These are phyloP conservation scores for Engraulis encrasicolus DNA, from an alignment of 2,113 vertebrate genomes.

Conservation along the genomic window DNA sequence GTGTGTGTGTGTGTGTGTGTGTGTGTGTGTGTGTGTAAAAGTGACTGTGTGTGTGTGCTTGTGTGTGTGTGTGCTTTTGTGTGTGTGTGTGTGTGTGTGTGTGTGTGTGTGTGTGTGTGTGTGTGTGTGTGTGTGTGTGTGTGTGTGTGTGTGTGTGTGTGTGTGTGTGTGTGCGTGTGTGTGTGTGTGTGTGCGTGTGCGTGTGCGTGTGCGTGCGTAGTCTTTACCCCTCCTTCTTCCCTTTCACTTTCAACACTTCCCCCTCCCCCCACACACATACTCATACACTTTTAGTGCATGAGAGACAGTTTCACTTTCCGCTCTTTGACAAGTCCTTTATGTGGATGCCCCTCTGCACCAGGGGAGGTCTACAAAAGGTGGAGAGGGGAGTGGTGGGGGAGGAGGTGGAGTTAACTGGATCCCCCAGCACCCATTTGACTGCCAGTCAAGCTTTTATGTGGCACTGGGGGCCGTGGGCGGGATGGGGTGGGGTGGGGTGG, in stretches of 20 bases:
- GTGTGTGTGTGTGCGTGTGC: constrained; percentile 46
- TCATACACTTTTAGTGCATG: neutral
- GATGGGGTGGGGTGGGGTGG: neutral
- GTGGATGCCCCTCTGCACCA: neutral
- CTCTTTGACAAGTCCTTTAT: neutral
- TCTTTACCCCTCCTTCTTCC: constrained; percentile 4
- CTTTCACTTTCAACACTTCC: constrained; percentile 39
- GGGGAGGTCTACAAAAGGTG: neutral
- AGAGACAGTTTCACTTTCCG: neutral
- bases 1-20: neutral
- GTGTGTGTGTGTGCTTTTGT: too few species aligned
- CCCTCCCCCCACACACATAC: neutral
- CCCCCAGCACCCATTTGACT: neutral
- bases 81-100: too few species aligned
- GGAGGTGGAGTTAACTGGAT: too few species aligned
- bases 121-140: too few species aligned
- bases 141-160: too few species aligned
- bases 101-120: too few species aligned
- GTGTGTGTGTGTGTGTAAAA: too few species aligned
- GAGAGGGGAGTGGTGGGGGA: neutral
- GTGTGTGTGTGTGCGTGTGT: too few species aligned
- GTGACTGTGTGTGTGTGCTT: too few species aligned
- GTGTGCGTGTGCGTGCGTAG: neutral
- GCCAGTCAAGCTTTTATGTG: neutral
- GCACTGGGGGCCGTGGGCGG: neutral